Evolutionary conservation across 2,888 invertebrate species (phyloP), one percentile per base, ranked within the genome.

Genomic region (Callyntrura sp.): DNA sequence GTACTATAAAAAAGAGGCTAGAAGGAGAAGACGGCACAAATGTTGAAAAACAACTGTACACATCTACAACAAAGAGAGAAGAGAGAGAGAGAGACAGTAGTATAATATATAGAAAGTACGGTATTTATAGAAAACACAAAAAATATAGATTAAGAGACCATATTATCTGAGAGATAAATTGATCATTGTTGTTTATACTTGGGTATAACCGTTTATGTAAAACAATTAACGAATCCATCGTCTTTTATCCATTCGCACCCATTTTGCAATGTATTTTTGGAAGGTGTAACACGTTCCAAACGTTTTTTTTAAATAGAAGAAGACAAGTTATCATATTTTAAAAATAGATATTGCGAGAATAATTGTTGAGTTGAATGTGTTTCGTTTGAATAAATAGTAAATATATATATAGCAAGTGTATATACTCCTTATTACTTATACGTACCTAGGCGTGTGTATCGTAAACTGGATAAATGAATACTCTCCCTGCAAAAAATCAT

Each of bases 161-260:
- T n/a, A 12, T 35, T n/a, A 11, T 25, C 3, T 70, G 23, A 43
- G 2, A 35, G 35, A 6, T 35, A 35, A 35, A 35, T 35, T 35
- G 2, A 4, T 35, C 35, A 60, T 20, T 48, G 14, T 57, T 9
- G 8, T 55, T 14, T 78, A 55, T 25, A 48, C 20, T 23, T 55
- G 43, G 9, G n/a, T 55, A 55, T 25, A 1, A 28, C 8, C 23
- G 25, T 4, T 57, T 43, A 43, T 0, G 9, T 65, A 28, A 25
- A 65, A 35, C 5, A 84, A 84, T 84, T 84, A 84, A 84, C 84
- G 84, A 84, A 84, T 84, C 84, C 57, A 84, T 43, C 84, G 84
- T 84, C 84, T 70, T 82, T 82, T 65, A 82, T 65, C 82, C 62
- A 82, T 82, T 81, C 81, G 55, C 76, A 60, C 45, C 65, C 43